These are phyloP conservation scores for Drosophila carrolli DNA, from an alignment of 1,140 invertebrate genomes.

Conservation along the genomic window DNA sequence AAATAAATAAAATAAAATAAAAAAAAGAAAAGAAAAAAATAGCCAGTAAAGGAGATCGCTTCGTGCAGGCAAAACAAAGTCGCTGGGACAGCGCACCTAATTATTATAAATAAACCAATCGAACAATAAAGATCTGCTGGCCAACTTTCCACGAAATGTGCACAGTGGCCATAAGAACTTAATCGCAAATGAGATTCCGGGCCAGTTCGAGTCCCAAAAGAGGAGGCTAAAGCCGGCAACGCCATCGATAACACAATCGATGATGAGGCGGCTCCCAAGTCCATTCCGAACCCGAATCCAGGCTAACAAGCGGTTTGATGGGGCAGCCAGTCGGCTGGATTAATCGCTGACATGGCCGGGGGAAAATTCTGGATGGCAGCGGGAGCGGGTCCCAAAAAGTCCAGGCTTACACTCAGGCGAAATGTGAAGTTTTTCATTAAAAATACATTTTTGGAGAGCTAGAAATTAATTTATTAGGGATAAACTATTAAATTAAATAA, in stretches of 20 bases:
- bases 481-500: no score
- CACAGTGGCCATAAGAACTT: constrained; percentile 79
- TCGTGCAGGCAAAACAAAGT: constrained; percentile 53
- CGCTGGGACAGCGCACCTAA: constrained; percentile 80
- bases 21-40: neutral
- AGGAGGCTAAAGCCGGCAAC: constrained; percentile 53
- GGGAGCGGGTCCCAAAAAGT: constrained; percentile 23
- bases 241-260: constrained; percentile 84
- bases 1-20: constrained; percentile 23
- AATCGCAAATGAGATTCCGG: constrained; percentile 79
- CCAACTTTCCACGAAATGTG: constrained; percentile 77
- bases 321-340: constrained; percentile 67
- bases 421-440: neutral
- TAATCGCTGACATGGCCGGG: constrained; percentile 77
- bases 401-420: constrained; percentile 7
- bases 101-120: constrained; percentile 85
- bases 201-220: constrained; percentile 20
- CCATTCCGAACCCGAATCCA: constrained; percentile 30
- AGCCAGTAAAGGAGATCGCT: constrained; percentile 9
- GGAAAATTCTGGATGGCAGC: constrained; percentile 23
- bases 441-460: neutral
- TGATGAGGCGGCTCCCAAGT: constrained; percentile 55
- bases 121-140: constrained; percentile 83
- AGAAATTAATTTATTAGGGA: no score
- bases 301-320: constrained; percentile 73